Evolutionary conservation across 2,797 vertebrate species (phyloP), one percentile per base, ranked within the genome.

Genomic region (Syngnathus acus): DNA sequence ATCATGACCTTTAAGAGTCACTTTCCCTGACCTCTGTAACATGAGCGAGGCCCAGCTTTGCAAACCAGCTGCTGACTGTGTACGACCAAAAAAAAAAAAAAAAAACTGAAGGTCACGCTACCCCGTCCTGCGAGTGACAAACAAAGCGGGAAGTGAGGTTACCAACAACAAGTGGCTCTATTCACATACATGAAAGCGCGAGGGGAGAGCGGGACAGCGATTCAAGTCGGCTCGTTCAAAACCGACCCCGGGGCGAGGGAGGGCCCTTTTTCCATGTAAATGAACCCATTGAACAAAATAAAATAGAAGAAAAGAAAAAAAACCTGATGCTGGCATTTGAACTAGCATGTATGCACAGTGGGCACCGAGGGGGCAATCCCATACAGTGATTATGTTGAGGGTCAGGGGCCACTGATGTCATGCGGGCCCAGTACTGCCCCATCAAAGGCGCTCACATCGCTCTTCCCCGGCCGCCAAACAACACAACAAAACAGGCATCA

Each of bases 121-220:
- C 78, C 72, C 81, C 78, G 63, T 85, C 83, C 82, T 81, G 67
- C 79, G 75, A 86, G 83, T 84, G 84, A 87, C 79, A 84, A 84
- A 88, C 88, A 88, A 89, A 87, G 83, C 79, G 80, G 78, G 77
- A 88, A 88, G 85, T 85, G 87, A 89, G 85, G 89, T 89, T 82
- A 87, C 79, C 83, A 79, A 82, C 87, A 90, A 89, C 87, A 88
- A 88, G 87, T 82, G 84, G 75, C 65, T 77, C 81, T 72, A 87
- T 90, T 89, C 85, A 88, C 83, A 87, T 88, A 89, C 87, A 87
- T 87, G 87, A 89, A 88, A 88, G 85, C 73, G 80, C 85, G 84
- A 79, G 82, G 80, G 81, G 81, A 83, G 74, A 83, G 83, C 74
- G 78, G 26, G 85, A 80, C 81, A 82, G 64, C 47, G 67, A 81